Percentiles rank a stretch among this genome's conserved stretches.
Conservation (phyloP, 2,888 invertebrate genomes). For the Lacanobia wlatinum region DNA sequence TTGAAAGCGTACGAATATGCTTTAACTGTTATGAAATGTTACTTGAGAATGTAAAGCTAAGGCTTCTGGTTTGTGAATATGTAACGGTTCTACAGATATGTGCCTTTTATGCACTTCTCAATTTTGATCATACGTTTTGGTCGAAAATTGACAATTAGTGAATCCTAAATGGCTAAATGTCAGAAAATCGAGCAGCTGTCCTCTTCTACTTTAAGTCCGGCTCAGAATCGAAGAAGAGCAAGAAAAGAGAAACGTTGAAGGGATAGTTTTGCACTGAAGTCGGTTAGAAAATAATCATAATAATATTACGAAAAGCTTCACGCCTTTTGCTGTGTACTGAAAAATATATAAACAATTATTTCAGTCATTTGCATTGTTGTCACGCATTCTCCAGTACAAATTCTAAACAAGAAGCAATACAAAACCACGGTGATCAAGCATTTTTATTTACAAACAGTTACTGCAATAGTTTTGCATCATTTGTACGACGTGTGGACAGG, state of each 20-base stretch:
- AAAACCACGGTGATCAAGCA: no score
- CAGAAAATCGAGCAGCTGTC: no score
- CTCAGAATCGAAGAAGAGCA: background rate
- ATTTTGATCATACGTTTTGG: background rate
- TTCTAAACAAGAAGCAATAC: constrained; percentile 1
- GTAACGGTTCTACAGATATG: no score
- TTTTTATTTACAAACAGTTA: constrained; percentile 9
- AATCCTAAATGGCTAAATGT: no score
- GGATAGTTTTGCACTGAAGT: no score
- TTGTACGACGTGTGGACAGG: constrained; percentile 15
- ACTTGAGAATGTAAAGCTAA: background rate
- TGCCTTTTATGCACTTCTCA: background rate
- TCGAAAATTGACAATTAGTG: no score
- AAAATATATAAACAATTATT: background rate
- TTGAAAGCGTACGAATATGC: constrained; percentile 36
- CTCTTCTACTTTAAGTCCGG: background rate
- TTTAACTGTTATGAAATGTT: constrained; percentile 11
- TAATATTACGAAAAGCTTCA: background rate
- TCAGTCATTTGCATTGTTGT: background rate
- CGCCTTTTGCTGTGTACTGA: background rate
- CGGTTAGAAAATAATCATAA: no score
- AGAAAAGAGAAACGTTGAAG: background rate
- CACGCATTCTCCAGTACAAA: background rate
- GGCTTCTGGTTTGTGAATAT: background rate
- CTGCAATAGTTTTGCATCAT: constrained; percentile 15